phyloP scores from a whole-genome alignment of 64 coral and sea anemone genomes.

The Actinia tenebrosa region DNA sequence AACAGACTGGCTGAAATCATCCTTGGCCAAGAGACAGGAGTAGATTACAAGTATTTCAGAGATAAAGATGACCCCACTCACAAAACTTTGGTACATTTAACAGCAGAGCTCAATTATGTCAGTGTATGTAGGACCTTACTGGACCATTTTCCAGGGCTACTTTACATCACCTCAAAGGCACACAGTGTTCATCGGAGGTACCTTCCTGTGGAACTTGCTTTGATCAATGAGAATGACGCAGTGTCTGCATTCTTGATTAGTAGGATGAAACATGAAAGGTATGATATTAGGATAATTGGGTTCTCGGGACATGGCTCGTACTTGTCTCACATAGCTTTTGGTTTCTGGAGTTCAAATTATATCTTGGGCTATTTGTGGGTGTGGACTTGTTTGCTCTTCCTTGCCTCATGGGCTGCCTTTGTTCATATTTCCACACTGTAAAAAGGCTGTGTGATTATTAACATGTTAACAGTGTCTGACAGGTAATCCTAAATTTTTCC shows the following conservation, averaged over 20 bases:
- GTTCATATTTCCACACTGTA: no score
- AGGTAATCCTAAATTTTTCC: no score
- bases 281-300: neutral
- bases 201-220: constrained; percentile 56
- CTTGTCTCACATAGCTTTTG: no score
- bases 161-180: constrained; percentile 37
- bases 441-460: no score
- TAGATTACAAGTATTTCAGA: constrained; percentile 80
- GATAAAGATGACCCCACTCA: constrained; percentile 48
- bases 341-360: no score
- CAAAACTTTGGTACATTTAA: constrained; percentile 41
- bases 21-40: constrained; percentile 54
- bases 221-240: constrained; percentile 53
- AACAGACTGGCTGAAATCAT: constrained; percentile 71
- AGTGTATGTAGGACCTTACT: constrained; percentile 49
- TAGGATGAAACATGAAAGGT: constrained; percentile 61
- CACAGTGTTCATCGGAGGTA: constrained; percentile 31
- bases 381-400: no score
- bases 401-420: no score
- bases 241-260: constrained; percentile 45
- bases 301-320: no score
- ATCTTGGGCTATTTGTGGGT: no score
- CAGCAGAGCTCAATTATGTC: constrained; percentile 44
- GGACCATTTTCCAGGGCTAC: constrained; percentile 44
- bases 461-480: no score